A percentile compares a stretch with the other conserved stretches of the same genome.
Evolutionary conservation across 35 echinoderm and acorn worm species (phyloP).

Genomic region (Stichopus chloronotus): DNA sequence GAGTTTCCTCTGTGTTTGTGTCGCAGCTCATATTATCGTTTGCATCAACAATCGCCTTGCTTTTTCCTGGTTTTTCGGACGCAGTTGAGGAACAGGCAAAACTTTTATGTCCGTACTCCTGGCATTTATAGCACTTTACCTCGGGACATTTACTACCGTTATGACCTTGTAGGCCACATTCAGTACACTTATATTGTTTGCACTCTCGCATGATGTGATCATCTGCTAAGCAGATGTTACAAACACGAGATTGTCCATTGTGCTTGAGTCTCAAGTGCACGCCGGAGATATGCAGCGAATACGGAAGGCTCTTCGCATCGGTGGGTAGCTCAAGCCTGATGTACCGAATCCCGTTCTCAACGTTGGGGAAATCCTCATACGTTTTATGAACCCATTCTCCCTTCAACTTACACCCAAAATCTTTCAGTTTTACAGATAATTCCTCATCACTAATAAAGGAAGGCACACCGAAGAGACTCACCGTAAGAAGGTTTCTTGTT

Average conservation of each 20-base stretch:
- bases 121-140: neutral
- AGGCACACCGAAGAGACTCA: conserved; percentile 10
- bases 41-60: no score
- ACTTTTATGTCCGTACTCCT: neutral
- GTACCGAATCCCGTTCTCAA: conserved; percentile 33
- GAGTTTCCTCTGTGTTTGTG: no score
- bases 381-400: conserved; percentile 20
- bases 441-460: neutral
- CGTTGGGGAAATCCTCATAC: conserved; percentile 28
- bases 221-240: neutral
- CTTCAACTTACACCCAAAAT: neutral
- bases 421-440: neutral
- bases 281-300: neutral
- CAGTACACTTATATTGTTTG: neutral
- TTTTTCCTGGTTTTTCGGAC: no score
- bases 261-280: neutral
- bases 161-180: conserved; percentile 11
- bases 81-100: neutral
- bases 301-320: conserved; percentile 29
- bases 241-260: conserved; percentile 18
- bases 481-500: conserved; percentile 22
- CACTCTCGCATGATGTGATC: conserved; percentile 31
- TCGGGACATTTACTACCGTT: neutral
- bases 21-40: no score
- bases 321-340: neutral